A percentile compares a stretch with the other conserved stretches of the same genome.
Evolutionary conservation across 2,797 vertebrate species (phyloP).

Genomic region (Chromobotia macracanthus): DNA sequence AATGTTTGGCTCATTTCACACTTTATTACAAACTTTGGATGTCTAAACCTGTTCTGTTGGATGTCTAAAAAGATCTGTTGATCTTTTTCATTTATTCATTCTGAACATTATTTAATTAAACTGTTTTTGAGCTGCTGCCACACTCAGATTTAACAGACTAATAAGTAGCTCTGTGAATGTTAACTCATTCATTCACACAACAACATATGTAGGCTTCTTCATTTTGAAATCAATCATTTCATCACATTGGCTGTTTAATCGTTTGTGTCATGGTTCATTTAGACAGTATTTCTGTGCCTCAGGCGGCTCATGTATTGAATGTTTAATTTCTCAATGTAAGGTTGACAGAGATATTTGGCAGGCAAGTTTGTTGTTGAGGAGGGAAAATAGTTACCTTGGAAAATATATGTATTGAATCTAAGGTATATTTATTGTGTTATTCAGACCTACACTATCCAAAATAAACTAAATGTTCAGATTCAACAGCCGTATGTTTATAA

Average conservation of each 20-base stretch:
- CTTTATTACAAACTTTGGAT: not conserved
- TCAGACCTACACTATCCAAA: conserved; percentile 83
- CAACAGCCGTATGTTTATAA: conserved; percentile 98
- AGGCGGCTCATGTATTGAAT: conserved; percentile 67
- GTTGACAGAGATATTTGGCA: conserved; percentile 66
- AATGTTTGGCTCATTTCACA: not conserved
- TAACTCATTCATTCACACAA: not conserved
- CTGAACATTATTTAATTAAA: conserved; percentile 1
- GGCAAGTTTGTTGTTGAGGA: conserved; percentile 69
- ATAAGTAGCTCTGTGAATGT: conserved; percentile 19
- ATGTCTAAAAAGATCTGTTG: too few relatives aligned
- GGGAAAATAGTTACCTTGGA: conserved; percentile 71
- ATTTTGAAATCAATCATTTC: conserved; percentile 42
- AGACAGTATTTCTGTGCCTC: conserved; percentile 78
- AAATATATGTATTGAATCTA: conserved; percentile 76
- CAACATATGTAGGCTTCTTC: not conserved
- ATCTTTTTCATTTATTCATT: not conserved
- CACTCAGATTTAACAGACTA: not conserved
- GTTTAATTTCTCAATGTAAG: conserved; percentile 73
- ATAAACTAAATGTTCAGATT: conserved; percentile 85
- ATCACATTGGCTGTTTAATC: conserved; percentile 53
- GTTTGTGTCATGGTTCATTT: conserved; percentile 74
- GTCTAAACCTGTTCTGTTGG: too few relatives aligned
- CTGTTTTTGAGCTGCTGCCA: too few relatives aligned
- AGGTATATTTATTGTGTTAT: conserved; percentile 96